A percentile compares a stretch with the other conserved stretches of the same genome.
phyloP scores from a whole-genome alignment of 53 echinoderm and acorn worm species.

The Holothuria scabra region DNA sequence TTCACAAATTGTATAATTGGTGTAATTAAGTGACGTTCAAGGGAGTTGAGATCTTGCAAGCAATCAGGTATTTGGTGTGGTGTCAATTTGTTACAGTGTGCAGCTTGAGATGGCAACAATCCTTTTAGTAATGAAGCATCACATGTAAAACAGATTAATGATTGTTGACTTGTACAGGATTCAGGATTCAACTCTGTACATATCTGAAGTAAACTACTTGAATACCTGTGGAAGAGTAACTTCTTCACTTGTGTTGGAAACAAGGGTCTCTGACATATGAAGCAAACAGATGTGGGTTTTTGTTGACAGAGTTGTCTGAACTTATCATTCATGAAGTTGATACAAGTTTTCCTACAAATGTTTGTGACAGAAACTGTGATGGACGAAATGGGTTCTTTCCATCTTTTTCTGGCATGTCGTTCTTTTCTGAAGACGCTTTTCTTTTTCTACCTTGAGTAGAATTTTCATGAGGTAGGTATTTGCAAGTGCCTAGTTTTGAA shows the following conservation, averaged over 20 bases:
- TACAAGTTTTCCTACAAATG: no score
- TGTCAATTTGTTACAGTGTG: conserved; percentile 32
- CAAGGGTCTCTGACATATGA: conserved; percentile 14
- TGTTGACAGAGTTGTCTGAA: conserved; percentile 1
- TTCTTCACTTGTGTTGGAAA: conserved; percentile 26
- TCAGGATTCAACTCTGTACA: no score
- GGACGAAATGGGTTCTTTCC: no score
- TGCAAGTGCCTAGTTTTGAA: no score
- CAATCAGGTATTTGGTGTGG: conserved; percentile 15
- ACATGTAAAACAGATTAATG: background rate
- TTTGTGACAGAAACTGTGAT: no score
- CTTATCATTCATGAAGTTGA: conserved; percentile 1
- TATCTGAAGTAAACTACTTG: no score
- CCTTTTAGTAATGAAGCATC: background rate
- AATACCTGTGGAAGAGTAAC: background rate
- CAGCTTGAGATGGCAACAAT: conserved; percentile 41
- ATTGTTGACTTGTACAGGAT: background rate
- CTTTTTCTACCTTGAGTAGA: no score
- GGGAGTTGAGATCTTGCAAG: conserved; percentile 24
- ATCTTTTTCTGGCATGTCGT: no score
- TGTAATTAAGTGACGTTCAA: conserved; percentile 64
- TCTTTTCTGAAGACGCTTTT: no score
- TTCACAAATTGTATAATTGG: conserved; percentile 68
- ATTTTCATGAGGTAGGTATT: no score
- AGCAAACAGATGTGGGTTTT: conserved; percentile 25